Conservation (phyloP, 2,888 invertebrate genomes). For the Melanophora roralis region DNA sequence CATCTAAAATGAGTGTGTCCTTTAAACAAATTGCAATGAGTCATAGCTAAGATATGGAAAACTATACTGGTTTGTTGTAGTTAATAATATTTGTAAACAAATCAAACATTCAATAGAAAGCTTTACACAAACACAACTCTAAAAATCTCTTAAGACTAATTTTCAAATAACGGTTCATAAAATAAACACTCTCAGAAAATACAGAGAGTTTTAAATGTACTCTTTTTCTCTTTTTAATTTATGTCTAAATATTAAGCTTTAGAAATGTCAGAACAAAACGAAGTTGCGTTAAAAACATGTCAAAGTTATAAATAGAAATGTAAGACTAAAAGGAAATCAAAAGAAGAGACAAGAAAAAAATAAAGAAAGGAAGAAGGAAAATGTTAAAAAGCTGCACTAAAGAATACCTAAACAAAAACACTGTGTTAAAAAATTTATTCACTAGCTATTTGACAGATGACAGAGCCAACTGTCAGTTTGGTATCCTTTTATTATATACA, state of each 20-base stretch:
- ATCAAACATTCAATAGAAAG: not conserved
- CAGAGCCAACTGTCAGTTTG: conserved; percentile 54
- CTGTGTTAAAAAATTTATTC: not conserved
- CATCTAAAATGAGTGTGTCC: not conserved
- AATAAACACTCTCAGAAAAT: not conserved
- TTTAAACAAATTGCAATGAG: conserved; percentile 11
- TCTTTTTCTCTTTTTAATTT: not conserved
- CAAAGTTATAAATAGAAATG: not conserved
- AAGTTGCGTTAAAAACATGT: conserved; percentile 28
- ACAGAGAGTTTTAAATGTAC: not conserved
- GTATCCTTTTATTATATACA: conserved; percentile 15
- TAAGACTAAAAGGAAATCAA: no score
- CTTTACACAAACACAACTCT: not conserved
- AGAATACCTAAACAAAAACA: conserved; percentile 18
- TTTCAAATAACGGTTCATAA: not conserved
- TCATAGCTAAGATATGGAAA: conserved; percentile 2
- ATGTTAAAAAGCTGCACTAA: not conserved
- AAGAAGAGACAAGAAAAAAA: not conserved
- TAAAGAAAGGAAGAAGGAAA: not conserved
- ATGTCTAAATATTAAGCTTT: not conserved
- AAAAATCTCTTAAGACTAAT: not conserved
- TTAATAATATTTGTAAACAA: conserved; percentile 25
- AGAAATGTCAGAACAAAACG: conserved; percentile 48
- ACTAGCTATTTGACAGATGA: conserved; percentile 45
- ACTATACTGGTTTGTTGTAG: not conserved